Evolutionary conservation across 1,140 invertebrate species (phyloP).

Genomic region (Bathynomus jamesi): DNA sequence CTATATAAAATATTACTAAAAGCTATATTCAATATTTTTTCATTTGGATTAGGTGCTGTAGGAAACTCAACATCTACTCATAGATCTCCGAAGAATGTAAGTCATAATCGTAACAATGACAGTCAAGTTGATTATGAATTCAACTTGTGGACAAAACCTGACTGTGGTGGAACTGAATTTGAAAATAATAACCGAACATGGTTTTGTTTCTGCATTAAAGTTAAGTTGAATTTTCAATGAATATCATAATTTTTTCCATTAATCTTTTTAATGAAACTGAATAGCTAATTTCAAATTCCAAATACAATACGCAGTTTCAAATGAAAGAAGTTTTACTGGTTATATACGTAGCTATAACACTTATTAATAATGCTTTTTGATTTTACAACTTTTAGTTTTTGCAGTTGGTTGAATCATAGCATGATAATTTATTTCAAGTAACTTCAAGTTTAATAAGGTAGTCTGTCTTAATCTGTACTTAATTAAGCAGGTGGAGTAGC

Average conservation of each 20-base stretch:
- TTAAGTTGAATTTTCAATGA: no score
- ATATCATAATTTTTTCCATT: no score
- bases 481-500: constrained; percentile 3
- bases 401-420: background rate
- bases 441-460: background rate
- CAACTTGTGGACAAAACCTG: constrained; percentile 82
- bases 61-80: background rate
- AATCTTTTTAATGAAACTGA: no score
- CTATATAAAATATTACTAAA: background rate
- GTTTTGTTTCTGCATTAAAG: constrained; percentile 85
- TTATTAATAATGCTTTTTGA: background rate
- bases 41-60: background rate
- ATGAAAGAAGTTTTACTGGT: background rate
- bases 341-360: background rate
- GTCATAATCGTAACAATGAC: background rate
- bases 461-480: background rate
- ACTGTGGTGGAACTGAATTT: constrained; percentile 77
- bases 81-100: background rate
- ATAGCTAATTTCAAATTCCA: no score
- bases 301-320: background rate
- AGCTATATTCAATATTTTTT: background rate
- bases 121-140: constrained; percentile 53
- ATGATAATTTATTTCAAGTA: background rate
- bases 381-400: background rate
- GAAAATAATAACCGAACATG: constrained; percentile 86